A percentile compares a stretch with the other conserved stretches of the same genome.
These are phyloP conservation scores for Phylloscopus trochiloides DNA, from an alignment of 2,113 vertebrate genomes.

Conservation along the genomic window DNA sequence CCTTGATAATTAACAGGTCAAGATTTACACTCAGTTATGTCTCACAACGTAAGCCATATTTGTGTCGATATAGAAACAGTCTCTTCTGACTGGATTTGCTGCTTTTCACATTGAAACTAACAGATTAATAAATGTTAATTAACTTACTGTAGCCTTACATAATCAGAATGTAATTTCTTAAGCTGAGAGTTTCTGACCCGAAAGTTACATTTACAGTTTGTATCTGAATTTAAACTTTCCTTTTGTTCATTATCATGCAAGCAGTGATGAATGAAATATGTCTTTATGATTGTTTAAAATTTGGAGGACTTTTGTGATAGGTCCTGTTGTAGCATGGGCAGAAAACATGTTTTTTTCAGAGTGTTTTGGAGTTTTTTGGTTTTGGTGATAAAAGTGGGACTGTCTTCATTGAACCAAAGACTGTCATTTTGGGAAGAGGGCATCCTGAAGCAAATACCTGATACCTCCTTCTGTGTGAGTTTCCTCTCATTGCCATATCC, in stretches of 20 bases:
- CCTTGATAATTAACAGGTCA: neutral
- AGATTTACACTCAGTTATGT: neutral
- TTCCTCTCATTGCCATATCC: neutral
- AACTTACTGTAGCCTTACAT: neutral
- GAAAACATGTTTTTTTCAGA: neutral
- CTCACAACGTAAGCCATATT: neutral
- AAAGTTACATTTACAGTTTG: neutral
- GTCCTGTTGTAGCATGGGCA: neutral
- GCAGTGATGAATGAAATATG: neutral
- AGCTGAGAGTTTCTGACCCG: neutral
- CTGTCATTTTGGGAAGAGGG: neutral
- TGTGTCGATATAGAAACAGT: neutral
- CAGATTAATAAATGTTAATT: neutral
- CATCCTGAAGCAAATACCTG: neutral
- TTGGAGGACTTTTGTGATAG: neutral
- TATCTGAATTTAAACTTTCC: neutral
- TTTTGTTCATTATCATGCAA: neutral
- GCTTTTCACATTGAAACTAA: neutral
- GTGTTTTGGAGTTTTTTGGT: neutral
- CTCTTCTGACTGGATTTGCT: neutral
- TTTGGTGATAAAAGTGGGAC: neutral
- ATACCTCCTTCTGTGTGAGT: neutral
- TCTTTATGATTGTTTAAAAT: neutral
- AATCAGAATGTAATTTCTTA: neutral
- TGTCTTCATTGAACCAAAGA: neutral